phyloP scores from a whole-genome alignment of 2,113 vertebrate species.

The Manacus vitellinus region DNA sequence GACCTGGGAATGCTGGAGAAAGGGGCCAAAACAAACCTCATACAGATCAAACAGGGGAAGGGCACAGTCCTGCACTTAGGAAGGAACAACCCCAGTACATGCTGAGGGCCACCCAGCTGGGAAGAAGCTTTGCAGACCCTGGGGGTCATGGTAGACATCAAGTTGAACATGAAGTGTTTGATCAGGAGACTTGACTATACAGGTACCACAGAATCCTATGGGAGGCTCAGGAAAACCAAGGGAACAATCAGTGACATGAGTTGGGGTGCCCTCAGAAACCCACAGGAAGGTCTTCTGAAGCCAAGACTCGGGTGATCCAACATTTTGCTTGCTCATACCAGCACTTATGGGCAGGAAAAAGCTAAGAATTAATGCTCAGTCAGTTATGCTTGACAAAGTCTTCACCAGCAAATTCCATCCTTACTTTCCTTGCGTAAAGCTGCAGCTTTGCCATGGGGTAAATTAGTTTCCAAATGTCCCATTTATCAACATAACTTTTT shows the following conservation, averaged over 20 bases:
- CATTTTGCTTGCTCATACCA: background rate
- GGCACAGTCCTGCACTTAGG: background rate
- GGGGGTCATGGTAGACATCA: too few relatives aligned
- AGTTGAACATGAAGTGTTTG: background rate
- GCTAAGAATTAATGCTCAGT: background rate
- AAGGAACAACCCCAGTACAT: background rate
- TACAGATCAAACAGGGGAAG: background rate
- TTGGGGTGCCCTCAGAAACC: background rate
- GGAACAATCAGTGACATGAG: background rate
- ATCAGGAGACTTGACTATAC: background rate
- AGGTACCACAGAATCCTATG: background rate
- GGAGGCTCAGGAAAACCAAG: background rate
- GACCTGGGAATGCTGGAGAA: background rate
- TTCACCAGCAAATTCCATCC: background rate
- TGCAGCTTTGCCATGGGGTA: background rate
- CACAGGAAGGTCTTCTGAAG: background rate
- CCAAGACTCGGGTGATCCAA: background rate
- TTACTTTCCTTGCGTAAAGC: background rate
- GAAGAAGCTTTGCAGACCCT: background rate
- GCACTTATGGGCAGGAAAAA: background rate
- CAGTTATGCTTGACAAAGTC: background rate
- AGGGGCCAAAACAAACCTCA: background rate
- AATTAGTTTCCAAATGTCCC: background rate
- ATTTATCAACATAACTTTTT: background rate
- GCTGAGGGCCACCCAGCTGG: too few relatives aligned